Percentiles rank a stretch among this genome's conserved stretches.
Evolutionary conservation across 2,113 vertebrate genomes (phyloP).

Genomic region (Peromyscus californicus): DNA sequence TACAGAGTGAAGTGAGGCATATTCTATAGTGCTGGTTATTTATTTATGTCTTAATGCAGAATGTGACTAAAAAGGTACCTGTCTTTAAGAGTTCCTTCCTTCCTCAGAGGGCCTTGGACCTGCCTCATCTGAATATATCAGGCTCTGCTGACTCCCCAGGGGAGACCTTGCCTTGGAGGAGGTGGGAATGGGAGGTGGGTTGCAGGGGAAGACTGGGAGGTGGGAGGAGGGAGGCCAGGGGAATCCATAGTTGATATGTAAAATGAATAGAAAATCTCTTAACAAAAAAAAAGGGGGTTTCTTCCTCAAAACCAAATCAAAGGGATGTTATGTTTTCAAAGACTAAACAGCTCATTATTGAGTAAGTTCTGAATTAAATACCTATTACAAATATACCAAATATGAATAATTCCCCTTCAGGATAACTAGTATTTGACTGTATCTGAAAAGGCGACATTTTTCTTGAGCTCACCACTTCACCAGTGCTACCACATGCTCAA

Average conservation of each 20-base stretch:
- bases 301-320: slow-evolving; percentile 40
- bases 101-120: too few relatives aligned
- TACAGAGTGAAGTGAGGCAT: neutral
- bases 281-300: too few relatives aligned
- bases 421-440: slow-evolving; percentile 36
- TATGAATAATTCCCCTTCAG: neutral
- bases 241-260: too few relatives aligned
- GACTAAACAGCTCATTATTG: slow-evolving; percentile 40
- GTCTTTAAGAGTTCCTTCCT: slow-evolving; percentile 1
- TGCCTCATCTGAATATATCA: too few relatives aligned
- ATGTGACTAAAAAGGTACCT: slow-evolving; percentile 13
- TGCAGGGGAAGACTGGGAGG: too few relatives aligned
- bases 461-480: neutral
- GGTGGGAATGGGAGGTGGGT: too few relatives aligned
- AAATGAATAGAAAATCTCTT: too few relatives aligned
- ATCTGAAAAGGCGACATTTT: slow-evolving; percentile 43
- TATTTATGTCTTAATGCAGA: neutral
- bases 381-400: neutral
- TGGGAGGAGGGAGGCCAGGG: too few relatives aligned
- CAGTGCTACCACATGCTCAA: slow-evolving; percentile 6
- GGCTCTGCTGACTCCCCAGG: too few relatives aligned
- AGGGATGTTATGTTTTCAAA: slow-evolving; percentile 29
- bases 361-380: slow-evolving; percentile 9
- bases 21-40: neutral
- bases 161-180: too few relatives aligned